Percentiles rank a stretch among this genome's conserved stretches.
These are phyloP conservation scores for Macropis europaea DNA, from an alignment of 2,888 invertebrate species.

Conservation along the genomic window DNA sequence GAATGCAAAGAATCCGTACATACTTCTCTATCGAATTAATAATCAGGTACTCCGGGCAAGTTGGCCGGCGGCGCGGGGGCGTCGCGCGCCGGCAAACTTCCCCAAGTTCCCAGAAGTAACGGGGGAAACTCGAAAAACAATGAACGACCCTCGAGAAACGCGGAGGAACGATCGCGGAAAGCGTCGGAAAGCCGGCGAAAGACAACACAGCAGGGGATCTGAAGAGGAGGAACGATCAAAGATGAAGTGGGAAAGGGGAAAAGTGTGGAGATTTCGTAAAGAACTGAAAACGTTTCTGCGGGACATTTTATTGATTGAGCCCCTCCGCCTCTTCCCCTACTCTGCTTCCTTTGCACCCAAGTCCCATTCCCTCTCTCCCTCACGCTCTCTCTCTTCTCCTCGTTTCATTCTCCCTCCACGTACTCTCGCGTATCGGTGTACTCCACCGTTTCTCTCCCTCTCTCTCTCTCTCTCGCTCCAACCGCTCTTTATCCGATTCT, in stretches of 20 bases:
- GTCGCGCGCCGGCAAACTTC: slow-evolving; percentile 10
- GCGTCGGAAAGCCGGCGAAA: background rate
- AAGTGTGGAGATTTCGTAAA: slow-evolving; percentile 63
- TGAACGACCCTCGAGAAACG: slow-evolving; percentile 7
- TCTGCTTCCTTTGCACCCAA: slow-evolving; percentile 57
- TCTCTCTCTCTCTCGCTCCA: slow-evolving; percentile 8
- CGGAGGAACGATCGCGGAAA: slow-evolving; percentile 13
- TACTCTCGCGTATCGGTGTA: slow-evolving; percentile 37
- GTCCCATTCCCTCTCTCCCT: slow-evolving; percentile 56
- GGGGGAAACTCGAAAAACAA: slow-evolving; percentile 34
- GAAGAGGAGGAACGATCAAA: slow-evolving; percentile 6
- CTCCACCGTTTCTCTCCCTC: slow-evolving; percentile 9
- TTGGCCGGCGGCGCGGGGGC: background rate
- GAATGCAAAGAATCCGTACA: background rate
- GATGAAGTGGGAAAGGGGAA: slow-evolving; percentile 26
- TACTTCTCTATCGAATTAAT: background rate
- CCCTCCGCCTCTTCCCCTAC: slow-evolving; percentile 63
- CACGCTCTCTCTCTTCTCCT: slow-evolving; percentile 37
- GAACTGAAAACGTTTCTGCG: slow-evolving; percentile 72
- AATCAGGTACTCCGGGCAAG: slow-evolving; percentile 7
- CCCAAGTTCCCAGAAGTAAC: slow-evolving; percentile 31
- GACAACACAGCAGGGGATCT: background rate
- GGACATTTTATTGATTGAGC: slow-evolving; percentile 77
- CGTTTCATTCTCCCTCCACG: slow-evolving; percentile 27
- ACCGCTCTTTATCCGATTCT: slow-evolving; percentile 46